A percentile compares a stretch with the other conserved stretches of the same genome.
phyloP scores from a whole-genome alignment of 2,888 invertebrate genomes.

The Nemotelus nigrinus region DNA sequence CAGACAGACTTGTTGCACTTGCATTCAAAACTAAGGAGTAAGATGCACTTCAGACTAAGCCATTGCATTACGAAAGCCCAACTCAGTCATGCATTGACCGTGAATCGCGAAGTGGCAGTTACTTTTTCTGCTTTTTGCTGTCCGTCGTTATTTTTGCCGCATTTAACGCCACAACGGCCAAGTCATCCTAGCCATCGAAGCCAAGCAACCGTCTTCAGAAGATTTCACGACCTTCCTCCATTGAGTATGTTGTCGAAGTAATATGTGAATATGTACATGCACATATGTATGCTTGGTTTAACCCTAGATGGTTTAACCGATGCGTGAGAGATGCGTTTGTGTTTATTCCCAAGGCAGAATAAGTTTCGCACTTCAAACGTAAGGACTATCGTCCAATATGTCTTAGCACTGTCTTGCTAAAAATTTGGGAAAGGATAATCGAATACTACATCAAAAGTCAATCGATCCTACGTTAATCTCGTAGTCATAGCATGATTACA shows the following conservation, averaged over 20 bases:
- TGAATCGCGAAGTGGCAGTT: slow-evolving; percentile 29
- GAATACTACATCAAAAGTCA: too few relatives aligned
- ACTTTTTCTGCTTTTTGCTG: slow-evolving; percentile 10
- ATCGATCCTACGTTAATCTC: too few relatives aligned
- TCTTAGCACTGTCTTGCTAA: too few relatives aligned
- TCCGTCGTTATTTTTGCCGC: not conserved
- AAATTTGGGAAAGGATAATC: too few relatives aligned
- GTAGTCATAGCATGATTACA: too few relatives aligned
- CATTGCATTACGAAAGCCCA: not conserved
- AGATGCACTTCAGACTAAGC: slow-evolving; percentile 25
- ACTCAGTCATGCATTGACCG: slow-evolving; percentile 13
- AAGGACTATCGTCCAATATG: too few relatives aligned
- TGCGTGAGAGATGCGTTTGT: too few relatives aligned
- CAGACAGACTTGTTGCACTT: slow-evolving; percentile 29
- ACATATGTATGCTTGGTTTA: not conserved
- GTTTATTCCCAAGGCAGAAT: too few relatives aligned
- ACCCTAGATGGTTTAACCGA: not conserved
- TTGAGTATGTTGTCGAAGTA: not conserved
- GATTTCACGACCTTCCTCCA: slow-evolving; percentile 27
- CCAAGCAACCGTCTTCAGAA: slow-evolving; percentile 5
- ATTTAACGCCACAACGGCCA: slow-evolving; percentile 8
- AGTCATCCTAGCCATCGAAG: not conserved
- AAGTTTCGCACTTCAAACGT: too few relatives aligned
- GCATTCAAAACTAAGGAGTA: not conserved
- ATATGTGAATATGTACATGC: not conserved